Base-by-base conservation (phyloP, 2,113 vertebrate genomes). In the Regulus satrapa region DNA sequence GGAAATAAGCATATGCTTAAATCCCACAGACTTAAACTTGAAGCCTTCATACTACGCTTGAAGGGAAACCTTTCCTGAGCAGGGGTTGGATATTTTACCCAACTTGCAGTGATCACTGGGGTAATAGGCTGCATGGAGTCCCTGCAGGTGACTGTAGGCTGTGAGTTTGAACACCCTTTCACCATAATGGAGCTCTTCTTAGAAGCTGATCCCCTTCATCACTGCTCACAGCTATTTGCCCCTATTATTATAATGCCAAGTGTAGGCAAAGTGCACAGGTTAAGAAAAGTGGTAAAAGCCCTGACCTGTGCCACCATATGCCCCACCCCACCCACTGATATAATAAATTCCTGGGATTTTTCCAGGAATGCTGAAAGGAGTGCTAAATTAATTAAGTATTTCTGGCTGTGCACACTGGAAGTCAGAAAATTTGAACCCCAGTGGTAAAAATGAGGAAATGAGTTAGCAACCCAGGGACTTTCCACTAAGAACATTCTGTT, bases 371-470 rank as follows among this genome's bases (percentile, higher is more conserved):
- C 28, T 88, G 40, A 21, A 75, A 63, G 71, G 51, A 90, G 85
- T 80, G 93, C 25, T 77, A 90, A 90, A 92, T 83, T 81, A 91
- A 85, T 48, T 71, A 85, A 87, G 14, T 94, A 46, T 77, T 90
- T 46, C 83, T 86, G 29, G 38, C 40, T 86, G n/a, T 72, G 43
- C 28, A 26, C 3, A 9, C 31, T 88, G 43, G 61, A 88, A 83
- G 59, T 67, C 55, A 74, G 59, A 94, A 95, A 94, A 92, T 43
- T 25, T 80, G 31, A 41, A 76, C 36, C 19, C 5, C 51, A 41
- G 21, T 2, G 2, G 52, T 69, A 55, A 93, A 58, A 89, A 72
- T 62, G 43, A 67, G 31, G 81, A 93, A 92, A 83, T 66, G 5
- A 93, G 15, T 76, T 71, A 88, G 67, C n/a, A 62, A 40, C 48